Evolutionary conservation across 2,113 vertebrate genomes (phyloP), one percentile per base, ranked within the genome.

Genomic region (Malurus cyaneus): DNA sequence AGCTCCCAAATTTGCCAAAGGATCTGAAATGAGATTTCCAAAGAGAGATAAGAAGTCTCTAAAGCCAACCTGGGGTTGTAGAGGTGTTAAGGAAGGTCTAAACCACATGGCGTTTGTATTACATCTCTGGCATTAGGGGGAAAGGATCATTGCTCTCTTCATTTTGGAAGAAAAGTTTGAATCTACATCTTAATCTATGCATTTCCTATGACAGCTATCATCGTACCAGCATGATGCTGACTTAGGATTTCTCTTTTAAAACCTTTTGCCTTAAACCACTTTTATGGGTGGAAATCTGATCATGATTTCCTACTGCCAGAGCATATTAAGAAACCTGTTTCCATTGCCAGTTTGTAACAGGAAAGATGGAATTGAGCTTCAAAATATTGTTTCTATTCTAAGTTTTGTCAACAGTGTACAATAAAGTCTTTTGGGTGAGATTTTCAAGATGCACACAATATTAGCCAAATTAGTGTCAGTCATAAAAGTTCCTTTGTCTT

Each of bases 391-490:
- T 84, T 89, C 62, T 74, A 76, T 89, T 81, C 50, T 69, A 72
- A 89, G 41, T 76, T 91, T 86, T 87, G 53, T 84, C 91, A 94
- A 64, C 80, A 85, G 53, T 13, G 20, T 80, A 32, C 41, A 91
- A 26, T 53, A 39, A 60, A 79, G 78, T 57, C 66, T 92, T 93
- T 46, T 79, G 81, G 66, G 80, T 76, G 84, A 89, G 36, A 85
- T 85, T 89, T 92, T 85, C 62, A 89, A 91, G 91, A 94, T 92
- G 70, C 42, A 78, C 42, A 32, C 25, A 44, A 1, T 57, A 44
- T 92, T 82, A 94, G 66, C 78, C 87, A 94, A 94, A 95, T 52
- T 39, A 88, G 17, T n/a, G 31, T 65, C 83, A 92, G 18, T 89
- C 70, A 71, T 67, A 36, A 21, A 87, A 65, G 10, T 81, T 31